Evolutionary conservation across 2,797 vertebrate genomes (phyloP).

Genomic region (Acropternis orthonyx): DNA sequence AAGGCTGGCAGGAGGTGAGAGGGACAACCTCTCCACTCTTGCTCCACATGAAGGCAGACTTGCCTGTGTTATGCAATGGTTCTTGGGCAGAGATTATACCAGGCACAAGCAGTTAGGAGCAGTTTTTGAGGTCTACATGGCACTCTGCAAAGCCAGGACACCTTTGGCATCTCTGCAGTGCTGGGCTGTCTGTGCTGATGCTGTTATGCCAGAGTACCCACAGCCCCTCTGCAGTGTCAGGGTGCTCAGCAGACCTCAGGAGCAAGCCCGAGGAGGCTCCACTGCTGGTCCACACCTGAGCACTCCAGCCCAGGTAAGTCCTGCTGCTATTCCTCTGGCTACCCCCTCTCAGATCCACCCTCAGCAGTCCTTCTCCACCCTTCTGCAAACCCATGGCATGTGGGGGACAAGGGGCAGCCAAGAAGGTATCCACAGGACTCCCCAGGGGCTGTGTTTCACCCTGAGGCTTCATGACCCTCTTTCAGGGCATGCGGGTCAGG

Average conservation of each 20-base stretch:
- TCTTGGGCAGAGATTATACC: neutral
- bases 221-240: neutral
- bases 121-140: neutral
- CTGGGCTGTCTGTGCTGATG: neutral
- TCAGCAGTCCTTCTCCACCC: neutral
- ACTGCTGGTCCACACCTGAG: neutral
- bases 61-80: neutral
- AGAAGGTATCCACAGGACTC: neutral
- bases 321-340: neutral
- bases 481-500: neutral
- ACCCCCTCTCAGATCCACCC: neutral
- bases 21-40: neutral
- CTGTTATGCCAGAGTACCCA: neutral
- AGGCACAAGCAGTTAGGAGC: fast-evolving
- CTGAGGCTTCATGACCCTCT: neutral
- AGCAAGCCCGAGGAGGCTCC: neutral
- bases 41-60: neutral
- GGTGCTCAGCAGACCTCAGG: neutral
- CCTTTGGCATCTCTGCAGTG: neutral
- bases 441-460: neutral
- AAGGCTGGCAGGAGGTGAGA: neutral
- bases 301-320: neutral
- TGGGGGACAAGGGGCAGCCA: neutral
- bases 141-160: neutral
- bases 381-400: neutral